Evolutionary conservation across 2,797 vertebrate genomes (phyloP), one percentile per base, ranked within the genome.

Genomic region (Erpetoichthys calabaricus): DNA sequence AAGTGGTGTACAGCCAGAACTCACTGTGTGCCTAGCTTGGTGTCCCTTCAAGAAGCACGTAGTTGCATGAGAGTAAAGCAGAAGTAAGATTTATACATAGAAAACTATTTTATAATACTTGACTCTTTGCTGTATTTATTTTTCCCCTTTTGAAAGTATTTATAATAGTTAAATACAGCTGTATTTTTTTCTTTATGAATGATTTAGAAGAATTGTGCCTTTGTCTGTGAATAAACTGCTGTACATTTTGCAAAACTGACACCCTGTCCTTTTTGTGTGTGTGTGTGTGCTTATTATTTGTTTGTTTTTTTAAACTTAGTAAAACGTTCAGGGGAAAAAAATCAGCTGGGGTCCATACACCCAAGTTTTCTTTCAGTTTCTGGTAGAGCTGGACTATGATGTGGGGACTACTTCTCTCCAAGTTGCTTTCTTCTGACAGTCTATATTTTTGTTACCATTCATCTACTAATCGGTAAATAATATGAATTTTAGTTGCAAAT

Each of bases 161-260:
- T 86, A 86, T 86, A 86, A 86, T 82, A 87, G 82, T 82, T 80
- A 75, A 80, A 80, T 73, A 84, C 77, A 78, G 73, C 82, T 84
- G 84, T 88, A 85, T 86, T 87, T 87, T 87, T 75, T 85, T 82
- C 81, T 82, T 84, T 85, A 80, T 51, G 49, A 55, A 49, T 60
- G 59, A 78, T 80, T 82, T 74, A 58, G 83, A 86, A 86, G 84
- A 85, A 80, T 84, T 80, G 84, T 88, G 86, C 84, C 84, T 86
- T 85, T 80, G 84, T 86, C 83, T 76, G 83, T 86, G 81, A 88
- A 87, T 87, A 87, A 54, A 87, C 86, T 75, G 81, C 84, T 86
- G 84, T 88, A 85, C 78, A 83, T 81, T 88, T 86, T 85, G 80
- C 84, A 82, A 68, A 76, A 78, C 60, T 68, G 56, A 67, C 60